phyloP scores from a whole-genome alignment of 2,888 invertebrate genomes.

The Apodemia zela region DNA sequence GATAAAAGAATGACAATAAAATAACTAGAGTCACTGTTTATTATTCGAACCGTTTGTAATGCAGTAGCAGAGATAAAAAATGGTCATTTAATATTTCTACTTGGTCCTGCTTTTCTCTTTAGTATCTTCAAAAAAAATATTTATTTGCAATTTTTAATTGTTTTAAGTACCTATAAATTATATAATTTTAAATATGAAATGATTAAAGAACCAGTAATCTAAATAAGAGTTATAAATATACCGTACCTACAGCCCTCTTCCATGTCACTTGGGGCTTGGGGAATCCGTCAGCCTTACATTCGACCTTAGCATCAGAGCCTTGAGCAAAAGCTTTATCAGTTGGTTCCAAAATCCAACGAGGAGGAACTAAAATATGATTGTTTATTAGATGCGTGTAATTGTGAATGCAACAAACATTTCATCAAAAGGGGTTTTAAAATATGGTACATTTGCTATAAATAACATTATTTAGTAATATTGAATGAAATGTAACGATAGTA shows the following conservation, averaged over 20 bases:
- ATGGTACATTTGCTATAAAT: conserved; percentile 10
- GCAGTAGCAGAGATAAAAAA: too few species aligned
- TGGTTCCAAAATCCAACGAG: conserved; percentile 97
- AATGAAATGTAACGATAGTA: too few species aligned
- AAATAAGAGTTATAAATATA: conserved; percentile 13
- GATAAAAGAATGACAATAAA: too few species aligned
- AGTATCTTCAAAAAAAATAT: too few species aligned
- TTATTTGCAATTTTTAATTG: too few species aligned
- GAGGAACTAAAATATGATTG: conserved; percentile 88
- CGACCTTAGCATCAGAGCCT: conserved; percentile 95
- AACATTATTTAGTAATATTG: background rate
- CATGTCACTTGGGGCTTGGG: conserved; percentile 96
- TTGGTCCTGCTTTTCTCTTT: too few species aligned
- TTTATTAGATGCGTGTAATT: conserved; percentile 22
- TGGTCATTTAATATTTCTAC: too few species aligned
- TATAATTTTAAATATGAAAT: too few species aligned
- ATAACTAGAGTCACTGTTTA: too few species aligned
- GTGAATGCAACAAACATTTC: background rate
- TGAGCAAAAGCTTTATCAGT: conserved; percentile 97
- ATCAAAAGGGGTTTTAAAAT: conserved; percentile 4
- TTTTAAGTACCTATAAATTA: too few species aligned
- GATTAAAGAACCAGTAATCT: background rate
- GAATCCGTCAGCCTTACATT: conserved; percentile 97
- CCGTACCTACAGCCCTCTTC: conserved; percentile 95
- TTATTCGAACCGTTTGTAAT: too few species aligned